Evolutionary conservation across 2,797 vertebrate genomes (phyloP).

Genomic region (Florisuga fusca): DNA sequence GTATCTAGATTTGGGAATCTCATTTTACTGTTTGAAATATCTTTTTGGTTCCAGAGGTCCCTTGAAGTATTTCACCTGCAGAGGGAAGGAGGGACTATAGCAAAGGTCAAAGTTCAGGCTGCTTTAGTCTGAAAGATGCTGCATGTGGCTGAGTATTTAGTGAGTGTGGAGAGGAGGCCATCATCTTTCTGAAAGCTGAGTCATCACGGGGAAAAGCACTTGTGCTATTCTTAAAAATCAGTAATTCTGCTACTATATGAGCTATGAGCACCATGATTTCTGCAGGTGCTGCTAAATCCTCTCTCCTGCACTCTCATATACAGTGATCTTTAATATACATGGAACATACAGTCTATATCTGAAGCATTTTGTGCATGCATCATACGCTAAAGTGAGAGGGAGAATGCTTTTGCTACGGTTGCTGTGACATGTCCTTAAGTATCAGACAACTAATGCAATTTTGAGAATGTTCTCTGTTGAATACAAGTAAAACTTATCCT

Average conservation of each 20-base stretch:
- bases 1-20: not conserved
- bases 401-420: not conserved
- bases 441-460: not conserved
- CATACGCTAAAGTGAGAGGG: not conserved
- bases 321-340: not conserved
- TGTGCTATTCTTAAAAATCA: not conserved
- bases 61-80: not conserved
- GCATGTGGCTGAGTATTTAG: not conserved
- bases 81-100: not conserved
- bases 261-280: not conserved
- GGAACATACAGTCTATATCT: not conserved
- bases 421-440: not conserved
- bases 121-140: not conserved
- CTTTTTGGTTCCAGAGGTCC: not conserved
- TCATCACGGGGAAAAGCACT: not conserved
- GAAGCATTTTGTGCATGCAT: not conserved
- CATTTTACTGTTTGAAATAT: not conserved
- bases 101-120: not conserved
- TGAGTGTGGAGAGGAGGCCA: accelerated
- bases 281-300: not conserved
- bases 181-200: not conserved
- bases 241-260: not conserved
- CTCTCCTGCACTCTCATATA: not conserved
- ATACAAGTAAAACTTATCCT: not conserved
- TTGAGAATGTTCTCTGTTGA: not conserved